Evolutionary conservation across 2,797 vertebrate species (phyloP).

Genomic region (Gymnothorax reevesii): DNA sequence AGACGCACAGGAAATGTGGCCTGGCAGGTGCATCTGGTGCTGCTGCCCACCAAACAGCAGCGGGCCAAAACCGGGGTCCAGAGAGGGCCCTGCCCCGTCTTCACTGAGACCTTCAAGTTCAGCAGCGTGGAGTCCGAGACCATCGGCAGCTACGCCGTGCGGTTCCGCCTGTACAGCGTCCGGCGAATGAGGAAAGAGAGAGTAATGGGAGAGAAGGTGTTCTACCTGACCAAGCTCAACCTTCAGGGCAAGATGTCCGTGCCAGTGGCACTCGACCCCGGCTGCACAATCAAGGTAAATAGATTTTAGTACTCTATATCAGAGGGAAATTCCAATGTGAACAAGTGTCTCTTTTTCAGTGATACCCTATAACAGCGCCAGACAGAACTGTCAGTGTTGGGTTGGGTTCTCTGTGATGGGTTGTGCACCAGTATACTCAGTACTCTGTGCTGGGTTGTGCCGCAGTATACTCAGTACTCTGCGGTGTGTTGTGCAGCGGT

Average conservation of each 20-base stretch:
- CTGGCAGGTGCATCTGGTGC: constrained; percentile 97
- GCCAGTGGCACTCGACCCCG: constrained; percentile 91
- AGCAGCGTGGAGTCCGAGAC: constrained; percentile 90
- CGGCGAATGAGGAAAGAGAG: constrained; percentile 95
- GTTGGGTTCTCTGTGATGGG: no score
- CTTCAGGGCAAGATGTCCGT: constrained; percentile 95
- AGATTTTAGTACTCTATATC: constrained; percentile 15
- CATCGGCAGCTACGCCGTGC: constrained; percentile 90
- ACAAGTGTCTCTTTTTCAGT: no score
- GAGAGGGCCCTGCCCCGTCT: constrained; percentile 92
- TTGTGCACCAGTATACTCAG: no score
- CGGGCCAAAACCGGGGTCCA: constrained; percentile 95
- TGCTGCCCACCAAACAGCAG: constrained; percentile 95
- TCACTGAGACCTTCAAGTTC: constrained; percentile 96
- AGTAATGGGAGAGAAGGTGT: constrained; percentile 95
- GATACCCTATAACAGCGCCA: no score
- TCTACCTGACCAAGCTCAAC: constrained; percentile 96
- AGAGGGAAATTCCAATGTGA: constrained; percentile 20
- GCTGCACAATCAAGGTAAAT: constrained; percentile 89
- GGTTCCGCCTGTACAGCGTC: constrained; percentile 93
- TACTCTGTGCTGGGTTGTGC: no score
- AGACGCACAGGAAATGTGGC: constrained; percentile 92
- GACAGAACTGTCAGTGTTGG: no score
- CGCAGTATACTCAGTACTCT: no score
- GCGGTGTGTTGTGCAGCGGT: no score